Base-by-base conservation (phyloP, 1,140 invertebrate genomes). In the Aleiodes sp. region DNA sequence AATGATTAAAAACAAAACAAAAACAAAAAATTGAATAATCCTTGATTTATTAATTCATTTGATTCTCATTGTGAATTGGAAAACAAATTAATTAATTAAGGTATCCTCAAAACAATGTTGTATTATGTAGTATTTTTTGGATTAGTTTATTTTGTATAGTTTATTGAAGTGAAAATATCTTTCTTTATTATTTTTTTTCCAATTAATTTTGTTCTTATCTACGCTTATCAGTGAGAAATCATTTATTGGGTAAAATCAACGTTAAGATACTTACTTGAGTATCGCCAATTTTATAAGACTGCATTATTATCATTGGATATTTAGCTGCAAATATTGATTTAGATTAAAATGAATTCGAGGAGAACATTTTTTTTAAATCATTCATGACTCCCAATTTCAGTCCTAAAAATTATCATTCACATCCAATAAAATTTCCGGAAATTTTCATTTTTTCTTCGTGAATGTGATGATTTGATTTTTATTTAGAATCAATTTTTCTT, bases 271-370 rank as follows among this genome's bases (percentile, higher is more conserved):
- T 12, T 24, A 12, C 31, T 67, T 39, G 46, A 16, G 70, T 75
- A 71, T 73, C 75, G 73, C 71, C 72, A 73, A 80, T 75, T 79
- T 74, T 68, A 72, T 78, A 82, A 82, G 81, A 82, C 78, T 82
- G 78, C 73, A 78, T 79, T 71, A 61, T 75, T 37, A 71, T 71
- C 63, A 72, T 70, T 14, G 70, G 74, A 74, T 70, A 61, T 72
- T 64, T 37, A 43, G 6, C 16, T 16, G 39, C n/a, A 16, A 16
- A n/a, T n/a, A n/a, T n/a, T 26, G 26, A 24, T 52, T 52, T 21
- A 52, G 46, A 21, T 2, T 16, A 43, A 43, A 16, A 8, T 43
- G n/a, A 52, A 52, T 16, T 9, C 9, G 21, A 24, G 16, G 1
- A 52, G 21, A 16, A 16, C 46, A 16, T 46, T 21, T 24, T 24